phyloP scores from a whole-genome alignment of 2,113 vertebrate species.

The Daboia siamensis region DNA sequence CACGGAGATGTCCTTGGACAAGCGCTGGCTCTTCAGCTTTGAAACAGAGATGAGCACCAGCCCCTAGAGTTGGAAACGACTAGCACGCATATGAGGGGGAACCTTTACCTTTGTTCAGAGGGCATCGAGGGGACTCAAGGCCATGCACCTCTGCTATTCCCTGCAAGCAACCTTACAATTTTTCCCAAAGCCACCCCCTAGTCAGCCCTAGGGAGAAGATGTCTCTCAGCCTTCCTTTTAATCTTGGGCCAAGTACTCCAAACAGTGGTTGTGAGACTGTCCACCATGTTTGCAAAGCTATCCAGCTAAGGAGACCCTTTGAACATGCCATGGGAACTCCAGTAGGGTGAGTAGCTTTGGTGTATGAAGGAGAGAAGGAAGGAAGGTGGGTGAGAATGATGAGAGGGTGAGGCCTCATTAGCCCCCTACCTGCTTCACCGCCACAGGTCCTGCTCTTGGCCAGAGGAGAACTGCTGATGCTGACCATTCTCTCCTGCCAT shows the following conservation, averaged over 20 bases:
- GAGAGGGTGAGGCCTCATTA: neutral
- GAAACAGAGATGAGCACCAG: too few species aligned
- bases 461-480: neutral
- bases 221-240: neutral
- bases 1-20: too few species aligned
- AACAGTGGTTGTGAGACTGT: neutral
- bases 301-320: neutral
- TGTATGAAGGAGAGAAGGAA: neutral
- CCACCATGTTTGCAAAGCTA: neutral
- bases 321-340: neutral
- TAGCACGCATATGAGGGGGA: too few species aligned
- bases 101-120: neutral
- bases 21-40: too few species aligned
- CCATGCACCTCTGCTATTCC: neutral
- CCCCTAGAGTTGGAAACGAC: too few species aligned
- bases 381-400: neutral
- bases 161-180: neutral
- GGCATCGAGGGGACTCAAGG: neutral
- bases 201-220: neutral
- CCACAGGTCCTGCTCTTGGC: neutral
- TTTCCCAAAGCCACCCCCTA: neutral
- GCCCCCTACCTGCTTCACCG: too few species aligned
- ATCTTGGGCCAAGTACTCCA: neutral
- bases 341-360: neutral
- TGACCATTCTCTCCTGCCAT: neutral